Evolutionary conservation across 2,113 vertebrate species (phyloP).

Genomic region (Hemiprocne comata): DNA sequence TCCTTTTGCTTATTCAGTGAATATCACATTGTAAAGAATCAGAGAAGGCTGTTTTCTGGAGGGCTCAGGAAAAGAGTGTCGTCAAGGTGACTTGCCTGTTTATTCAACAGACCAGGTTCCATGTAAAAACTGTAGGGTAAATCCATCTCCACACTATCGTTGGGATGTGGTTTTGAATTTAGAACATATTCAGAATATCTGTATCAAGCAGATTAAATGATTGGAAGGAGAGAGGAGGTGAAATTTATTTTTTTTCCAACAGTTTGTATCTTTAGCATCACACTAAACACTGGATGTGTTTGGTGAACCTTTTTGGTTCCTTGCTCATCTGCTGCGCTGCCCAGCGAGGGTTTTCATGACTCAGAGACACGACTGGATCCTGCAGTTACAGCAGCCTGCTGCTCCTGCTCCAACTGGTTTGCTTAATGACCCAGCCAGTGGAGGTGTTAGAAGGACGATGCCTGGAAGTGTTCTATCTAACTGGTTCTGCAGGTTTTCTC

Average conservation of each 20-base stretch:
- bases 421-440: not conserved
- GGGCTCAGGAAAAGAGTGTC: not conserved
- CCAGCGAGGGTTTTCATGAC: not conserved
- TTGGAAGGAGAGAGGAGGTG: not conserved
- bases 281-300: not conserved
- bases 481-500: not conserved
- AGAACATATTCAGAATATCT: not conserved
- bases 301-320: not conserved
- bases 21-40: not conserved
- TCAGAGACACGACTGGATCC: not conserved
- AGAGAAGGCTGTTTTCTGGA: not conserved
- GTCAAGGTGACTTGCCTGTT: not conserved
- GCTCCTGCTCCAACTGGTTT: not conserved
- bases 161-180: not conserved
- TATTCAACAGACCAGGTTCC: not conserved
- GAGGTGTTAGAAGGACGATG: not conserved
- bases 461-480: not conserved
- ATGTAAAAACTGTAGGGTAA: not conserved
- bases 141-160: not conserved
- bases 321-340: not conserved
- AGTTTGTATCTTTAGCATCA: not conserved
- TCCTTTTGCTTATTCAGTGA: not conserved
- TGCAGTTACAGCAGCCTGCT: not conserved
- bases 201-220: not conserved
- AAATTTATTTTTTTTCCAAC: not conserved